Evolutionary conservation across 2,113 vertebrate species (phyloP).

Genomic region (Shinisaurus crocodilurus): DNA sequence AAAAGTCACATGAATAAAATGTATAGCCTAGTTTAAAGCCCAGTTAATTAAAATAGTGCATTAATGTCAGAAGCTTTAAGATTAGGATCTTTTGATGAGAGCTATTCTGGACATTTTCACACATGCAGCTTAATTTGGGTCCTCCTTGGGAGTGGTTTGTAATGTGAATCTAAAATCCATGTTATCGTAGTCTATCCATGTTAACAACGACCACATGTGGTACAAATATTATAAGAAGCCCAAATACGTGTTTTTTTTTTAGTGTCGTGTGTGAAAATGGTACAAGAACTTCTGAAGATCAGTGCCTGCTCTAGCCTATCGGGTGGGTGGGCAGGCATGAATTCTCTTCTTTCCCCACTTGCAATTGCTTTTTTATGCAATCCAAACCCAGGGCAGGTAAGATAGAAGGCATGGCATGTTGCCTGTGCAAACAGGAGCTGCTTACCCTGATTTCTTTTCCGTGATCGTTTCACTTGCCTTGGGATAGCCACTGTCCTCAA

Average conservation of each 20-base stretch:
- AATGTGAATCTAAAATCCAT: background rate
- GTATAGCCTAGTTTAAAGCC: constrained; percentile 16
- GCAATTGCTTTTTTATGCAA: background rate
- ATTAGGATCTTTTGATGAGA: background rate
- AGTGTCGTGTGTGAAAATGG: constrained; percentile 19
- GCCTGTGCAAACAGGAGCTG: background rate
- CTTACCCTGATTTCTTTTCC: constrained; percentile 6
- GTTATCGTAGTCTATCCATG: background rate
- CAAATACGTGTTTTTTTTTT: background rate
- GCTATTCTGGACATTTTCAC: background rate
- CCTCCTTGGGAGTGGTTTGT: background rate
- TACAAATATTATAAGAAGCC: background rate
- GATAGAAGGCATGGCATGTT: background rate
- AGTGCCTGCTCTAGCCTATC: background rate
- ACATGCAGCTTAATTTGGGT: background rate
- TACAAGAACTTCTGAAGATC: background rate
- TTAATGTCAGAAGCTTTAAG: constrained; percentile 28
- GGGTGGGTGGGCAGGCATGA: background rate
- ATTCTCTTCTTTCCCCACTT: background rate
- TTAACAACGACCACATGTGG: constrained; percentile 14
- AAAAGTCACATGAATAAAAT: constrained; percentile 28
- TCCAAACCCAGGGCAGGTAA: background rate
- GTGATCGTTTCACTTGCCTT: background rate
- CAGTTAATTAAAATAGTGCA: constrained; percentile 21
- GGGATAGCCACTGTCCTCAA: background rate